A percentile compares a stretch with the other conserved stretches of the same genome.
phyloP scores from a whole-genome alignment of 2,888 invertebrate species.

The Horisme vitalbata region DNA sequence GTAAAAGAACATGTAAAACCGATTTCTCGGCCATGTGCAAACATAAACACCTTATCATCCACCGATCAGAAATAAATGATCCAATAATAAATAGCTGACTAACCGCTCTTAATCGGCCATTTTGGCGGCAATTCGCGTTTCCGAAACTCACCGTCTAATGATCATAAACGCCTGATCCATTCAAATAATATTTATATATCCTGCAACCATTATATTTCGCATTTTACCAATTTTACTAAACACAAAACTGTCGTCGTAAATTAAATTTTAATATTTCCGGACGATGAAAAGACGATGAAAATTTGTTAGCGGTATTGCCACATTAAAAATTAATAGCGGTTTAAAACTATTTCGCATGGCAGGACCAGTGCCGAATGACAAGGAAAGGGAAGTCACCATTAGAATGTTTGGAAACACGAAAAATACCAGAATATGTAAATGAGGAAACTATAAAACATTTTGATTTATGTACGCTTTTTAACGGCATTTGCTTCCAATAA shows the following conservation, averaged over 20 bases:
- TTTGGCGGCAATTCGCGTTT: slow-evolving; percentile 53
- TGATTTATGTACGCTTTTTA: slow-evolving; percentile 52
- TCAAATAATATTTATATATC: slow-evolving; percentile 73
- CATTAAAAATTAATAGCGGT: slow-evolving; percentile 75
- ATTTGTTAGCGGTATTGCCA: slow-evolving; percentile 70
- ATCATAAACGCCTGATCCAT: slow-evolving; percentile 59
- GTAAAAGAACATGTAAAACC: slow-evolving; percentile 2
- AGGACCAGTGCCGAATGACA: slow-evolving; percentile 57
- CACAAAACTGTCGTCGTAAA: slow-evolving; percentile 72
- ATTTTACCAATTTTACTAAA: slow-evolving; percentile 76
- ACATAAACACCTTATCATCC: not conserved
- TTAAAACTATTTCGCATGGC: slow-evolving; percentile 79
- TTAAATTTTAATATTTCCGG: slow-evolving; percentile 80
- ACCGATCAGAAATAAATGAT: not conserved
- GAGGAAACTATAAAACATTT: slow-evolving; percentile 67
- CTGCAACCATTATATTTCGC: slow-evolving; percentile 63
- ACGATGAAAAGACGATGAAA: slow-evolving; percentile 61
- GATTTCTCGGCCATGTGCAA: not conserved
- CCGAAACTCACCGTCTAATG: slow-evolving; percentile 50
- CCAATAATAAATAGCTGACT: slow-evolving; percentile 6
- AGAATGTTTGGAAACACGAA: slow-evolving; percentile 68
- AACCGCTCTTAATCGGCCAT: slow-evolving; percentile 40
- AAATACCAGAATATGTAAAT: slow-evolving; percentile 57
- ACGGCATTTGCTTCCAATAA: slow-evolving; percentile 27
- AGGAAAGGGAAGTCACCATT: slow-evolving; percentile 75